Conservation (phyloP, 2,797 vertebrate species). For the Acanthopagrus latus region DNA sequence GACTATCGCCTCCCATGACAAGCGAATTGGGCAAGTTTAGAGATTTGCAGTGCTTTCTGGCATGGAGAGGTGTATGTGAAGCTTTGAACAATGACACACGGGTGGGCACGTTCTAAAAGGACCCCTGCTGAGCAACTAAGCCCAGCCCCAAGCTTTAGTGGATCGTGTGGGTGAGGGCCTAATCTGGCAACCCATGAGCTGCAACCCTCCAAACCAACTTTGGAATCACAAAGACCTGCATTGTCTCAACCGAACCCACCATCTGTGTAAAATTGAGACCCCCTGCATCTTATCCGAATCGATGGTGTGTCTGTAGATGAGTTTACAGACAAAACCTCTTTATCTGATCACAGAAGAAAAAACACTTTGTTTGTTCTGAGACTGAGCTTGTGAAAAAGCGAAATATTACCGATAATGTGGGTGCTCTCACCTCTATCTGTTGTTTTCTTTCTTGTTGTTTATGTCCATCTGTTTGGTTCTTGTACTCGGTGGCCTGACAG, state of each 20-base stretch:
- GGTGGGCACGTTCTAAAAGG: constrained; percentile 75
- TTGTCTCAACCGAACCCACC: constrained; percentile 70
- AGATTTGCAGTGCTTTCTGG: constrained; percentile 67
- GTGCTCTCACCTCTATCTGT: constrained; percentile 51
- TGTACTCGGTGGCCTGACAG: neutral
- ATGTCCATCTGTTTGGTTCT: neutral
- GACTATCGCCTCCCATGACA: constrained; percentile 75
- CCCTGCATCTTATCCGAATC: constrained; percentile 49
- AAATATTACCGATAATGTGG: constrained; percentile 23
- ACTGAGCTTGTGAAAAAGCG: constrained; percentile 28
- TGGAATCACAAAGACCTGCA: constrained; percentile 74
- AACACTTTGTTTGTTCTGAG: constrained; percentile 54
- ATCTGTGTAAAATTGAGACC: constrained; percentile 73
- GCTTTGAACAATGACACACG: constrained; percentile 83
- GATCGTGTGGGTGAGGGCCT: constrained; percentile 81
- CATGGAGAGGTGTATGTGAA: constrained; percentile 65
- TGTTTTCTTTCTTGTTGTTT: constrained; percentile 36
- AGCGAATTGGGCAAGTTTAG: constrained; percentile 74
- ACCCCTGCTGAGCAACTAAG: constrained; percentile 76
- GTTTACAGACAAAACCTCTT: constrained; percentile 51
- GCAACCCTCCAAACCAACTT: constrained; percentile 79
- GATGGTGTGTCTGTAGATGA: constrained; percentile 22
- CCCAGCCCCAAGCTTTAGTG: constrained; percentile 68
- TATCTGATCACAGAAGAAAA: constrained; percentile 45
- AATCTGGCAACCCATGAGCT: constrained; percentile 83